These are phyloP conservation scores for Ecdyonurus torrentis DNA, from an alignment of 2,888 invertebrate genomes.

Conservation along the genomic window DNA sequence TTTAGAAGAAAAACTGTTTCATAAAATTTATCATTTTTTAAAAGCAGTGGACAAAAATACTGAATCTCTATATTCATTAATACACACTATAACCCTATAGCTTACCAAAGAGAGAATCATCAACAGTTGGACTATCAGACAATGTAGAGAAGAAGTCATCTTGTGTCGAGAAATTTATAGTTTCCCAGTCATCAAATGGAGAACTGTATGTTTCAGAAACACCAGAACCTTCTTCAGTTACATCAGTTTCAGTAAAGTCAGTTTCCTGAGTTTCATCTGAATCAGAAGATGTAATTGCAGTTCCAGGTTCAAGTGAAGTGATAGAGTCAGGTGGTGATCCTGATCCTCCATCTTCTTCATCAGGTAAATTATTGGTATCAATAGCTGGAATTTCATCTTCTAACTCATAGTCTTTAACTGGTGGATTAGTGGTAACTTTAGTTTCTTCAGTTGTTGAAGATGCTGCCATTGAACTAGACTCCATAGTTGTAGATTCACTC, in stretches of 20 bases:
- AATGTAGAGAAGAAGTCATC: neutral
- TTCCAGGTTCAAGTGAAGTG: neutral
- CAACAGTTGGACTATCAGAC: neutral
- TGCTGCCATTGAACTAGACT: conserved; percentile 14
- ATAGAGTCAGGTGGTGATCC: neutral
- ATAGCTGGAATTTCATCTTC: neutral
- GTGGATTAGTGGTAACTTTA: conserved; percentile 8
- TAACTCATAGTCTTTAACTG: neutral
- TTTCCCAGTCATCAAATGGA: neutral
- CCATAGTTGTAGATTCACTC: conserved; percentile 10
- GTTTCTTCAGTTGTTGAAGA: conserved; percentile 7
- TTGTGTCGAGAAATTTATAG: neutral
- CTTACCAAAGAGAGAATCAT: neutral
- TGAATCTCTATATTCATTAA: no score
- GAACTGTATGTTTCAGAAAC: neutral
- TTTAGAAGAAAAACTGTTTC: no score
- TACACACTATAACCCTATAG: no score
- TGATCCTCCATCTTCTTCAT: neutral
- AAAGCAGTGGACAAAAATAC: no score
- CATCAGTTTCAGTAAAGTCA: neutral
- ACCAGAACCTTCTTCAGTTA: conserved; percentile 2
- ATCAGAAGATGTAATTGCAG: neutral
- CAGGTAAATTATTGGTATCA: neutral
- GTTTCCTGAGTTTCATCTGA: neutral
- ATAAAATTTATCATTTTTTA: no score